Conservation (phyloP, 2,888 invertebrate genomes). For the Phortica magna region DNA sequence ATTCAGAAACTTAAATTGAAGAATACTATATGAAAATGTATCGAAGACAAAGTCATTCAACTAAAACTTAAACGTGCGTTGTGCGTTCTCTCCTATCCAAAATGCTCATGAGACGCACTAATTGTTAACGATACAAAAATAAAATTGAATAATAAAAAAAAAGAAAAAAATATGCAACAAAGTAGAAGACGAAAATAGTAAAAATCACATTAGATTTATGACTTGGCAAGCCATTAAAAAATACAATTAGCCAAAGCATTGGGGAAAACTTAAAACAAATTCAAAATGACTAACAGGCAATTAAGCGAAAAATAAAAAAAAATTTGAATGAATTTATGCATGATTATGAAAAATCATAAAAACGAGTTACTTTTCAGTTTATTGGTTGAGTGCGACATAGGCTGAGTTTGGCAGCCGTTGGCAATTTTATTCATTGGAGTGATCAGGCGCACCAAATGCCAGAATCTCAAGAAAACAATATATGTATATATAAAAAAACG, state of each 20-base stretch:
- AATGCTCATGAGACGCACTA: conserved; percentile 1
- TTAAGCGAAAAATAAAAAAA: conserved; percentile 18
- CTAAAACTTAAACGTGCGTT: not conserved
- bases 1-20: no score
- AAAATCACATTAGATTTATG: conserved; percentile 9
- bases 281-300: conserved; percentile 24
- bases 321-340: not conserved
- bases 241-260: conserved; percentile 4
- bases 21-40: not conserved
- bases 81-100: not conserved
- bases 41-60: not conserved
- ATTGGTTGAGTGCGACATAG: not conserved
- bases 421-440: not conserved
- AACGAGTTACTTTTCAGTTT: not conserved
- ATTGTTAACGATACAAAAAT: not conserved
- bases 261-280: conserved; percentile 16
- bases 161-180: not conserved
- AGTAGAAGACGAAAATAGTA: not conserved
- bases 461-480: not conserved
- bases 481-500: no score
- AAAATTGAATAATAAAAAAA: not conserved
- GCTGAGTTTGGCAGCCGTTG: not conserved
- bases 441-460: not conserved
- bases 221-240: conserved; percentile 11
- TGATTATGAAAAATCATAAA: conserved; percentile 12